phyloP scores from a whole-genome alignment of 1,140 invertebrate species.

The Agrilus planipennis region DNA sequence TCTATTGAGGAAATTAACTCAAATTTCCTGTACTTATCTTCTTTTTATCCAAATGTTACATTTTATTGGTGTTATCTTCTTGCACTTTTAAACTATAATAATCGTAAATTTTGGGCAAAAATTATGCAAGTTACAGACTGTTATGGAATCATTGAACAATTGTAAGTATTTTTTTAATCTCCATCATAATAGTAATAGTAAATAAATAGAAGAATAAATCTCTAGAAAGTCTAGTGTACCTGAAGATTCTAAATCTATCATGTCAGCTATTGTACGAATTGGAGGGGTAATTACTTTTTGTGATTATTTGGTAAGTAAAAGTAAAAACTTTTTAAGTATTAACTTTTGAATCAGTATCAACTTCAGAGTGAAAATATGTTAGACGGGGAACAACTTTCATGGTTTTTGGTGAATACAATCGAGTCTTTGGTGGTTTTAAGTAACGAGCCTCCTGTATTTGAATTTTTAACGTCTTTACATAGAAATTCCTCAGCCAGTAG shows the following conservation, averaged over 20 bases:
- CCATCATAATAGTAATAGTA: no score
- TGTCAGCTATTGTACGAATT: constrained; percentile 44
- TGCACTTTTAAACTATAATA: constrained; percentile 51
- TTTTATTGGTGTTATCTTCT: constrained; percentile 62
- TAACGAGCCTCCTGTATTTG: constrained; percentile 48
- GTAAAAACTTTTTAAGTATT: constrained; percentile 1
- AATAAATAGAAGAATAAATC: no score
- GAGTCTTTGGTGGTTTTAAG: constrained; percentile 51
- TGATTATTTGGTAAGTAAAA: constrained; percentile 50
- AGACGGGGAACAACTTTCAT: constrained; percentile 60
- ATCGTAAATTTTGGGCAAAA: constrained; percentile 48
- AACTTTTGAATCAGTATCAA: not conserved
- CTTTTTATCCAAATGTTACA: constrained; percentile 44
- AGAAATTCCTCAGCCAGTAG: constrained; percentile 53
- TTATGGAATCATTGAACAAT: constrained; percentile 13
- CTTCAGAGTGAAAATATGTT: constrained; percentile 50
- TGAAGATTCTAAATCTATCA: constrained; percentile 35
- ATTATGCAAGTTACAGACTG: constrained; percentile 36
- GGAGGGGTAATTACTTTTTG: constrained; percentile 52
- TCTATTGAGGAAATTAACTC: constrained; percentile 40
- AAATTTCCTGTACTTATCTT: constrained; percentile 40
- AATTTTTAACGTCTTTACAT: constrained; percentile 52
- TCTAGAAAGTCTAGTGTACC: no score
- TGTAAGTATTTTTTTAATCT: constrained; percentile 13
- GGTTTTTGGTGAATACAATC: constrained; percentile 64